Percentiles rank a stretch among this genome's conserved stretches.
Evolutionary conservation across 2,888 invertebrate species (phyloP).

Genomic region (Elmis aenea): DNA sequence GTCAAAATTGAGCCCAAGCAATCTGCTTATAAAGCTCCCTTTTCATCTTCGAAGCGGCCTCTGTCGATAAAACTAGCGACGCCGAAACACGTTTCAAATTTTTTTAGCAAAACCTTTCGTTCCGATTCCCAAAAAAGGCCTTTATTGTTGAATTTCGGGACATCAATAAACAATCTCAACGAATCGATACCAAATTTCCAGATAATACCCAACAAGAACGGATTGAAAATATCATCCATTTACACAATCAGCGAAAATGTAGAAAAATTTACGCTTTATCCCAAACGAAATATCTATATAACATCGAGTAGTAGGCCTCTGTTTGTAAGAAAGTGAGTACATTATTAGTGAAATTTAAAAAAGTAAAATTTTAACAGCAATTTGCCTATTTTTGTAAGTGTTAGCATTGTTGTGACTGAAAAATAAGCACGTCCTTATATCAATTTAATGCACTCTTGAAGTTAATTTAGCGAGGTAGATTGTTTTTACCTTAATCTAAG

Average conservation of each 20-base stretch:
- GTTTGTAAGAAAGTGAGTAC: constrained; percentile 43
- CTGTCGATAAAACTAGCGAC: constrained; percentile 46
- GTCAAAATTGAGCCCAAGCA: constrained; percentile 25
- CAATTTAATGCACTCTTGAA: too few relatives aligned
- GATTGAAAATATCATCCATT: constrained; percentile 52
- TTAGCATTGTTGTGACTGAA: constrained; percentile 31
- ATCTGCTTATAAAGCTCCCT: constrained; percentile 48
- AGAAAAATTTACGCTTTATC: constrained; percentile 41
- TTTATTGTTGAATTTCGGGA: constrained; percentile 35
- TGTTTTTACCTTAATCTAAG: too few relatives aligned
- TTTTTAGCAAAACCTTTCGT: constrained; percentile 42
- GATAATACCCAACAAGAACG: constrained; percentile 53
- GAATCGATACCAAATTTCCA: constrained; percentile 32
- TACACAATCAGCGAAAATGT: constrained; percentile 46
- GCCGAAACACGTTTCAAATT: constrained; percentile 43
- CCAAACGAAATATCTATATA: constrained; percentile 43
- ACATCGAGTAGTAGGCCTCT: constrained; percentile 48
- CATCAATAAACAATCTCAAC: constrained; percentile 19
- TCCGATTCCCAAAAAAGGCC: constrained; percentile 48
- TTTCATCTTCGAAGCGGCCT: constrained; percentile 51
- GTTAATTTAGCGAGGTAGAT: too few relatives aligned
- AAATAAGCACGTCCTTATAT: constrained; percentile 34
- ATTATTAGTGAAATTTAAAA: too few relatives aligned
- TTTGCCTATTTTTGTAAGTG: constrained; percentile 37
- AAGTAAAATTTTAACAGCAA: constrained; percentile 14